Percentiles rank a stretch among this genome's conserved stretches.
These are phyloP conservation scores for Pleuronectes platessa DNA, from an alignment of 2,113 vertebrate genomes.

Conservation along the genomic window DNA sequence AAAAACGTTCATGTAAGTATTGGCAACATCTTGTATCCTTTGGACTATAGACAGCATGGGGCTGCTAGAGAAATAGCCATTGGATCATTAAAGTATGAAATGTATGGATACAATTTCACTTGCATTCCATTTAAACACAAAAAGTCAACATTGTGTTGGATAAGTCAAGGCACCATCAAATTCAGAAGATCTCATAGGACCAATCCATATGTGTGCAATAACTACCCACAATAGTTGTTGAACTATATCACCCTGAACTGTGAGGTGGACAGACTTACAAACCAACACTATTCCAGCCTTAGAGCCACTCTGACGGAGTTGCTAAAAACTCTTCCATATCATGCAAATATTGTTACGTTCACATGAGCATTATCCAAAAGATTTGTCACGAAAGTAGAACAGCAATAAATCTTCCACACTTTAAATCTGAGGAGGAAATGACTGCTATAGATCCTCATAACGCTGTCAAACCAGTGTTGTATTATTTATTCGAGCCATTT, in stretches of 20 bases:
- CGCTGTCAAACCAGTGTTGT: slow-evolving; percentile 23
- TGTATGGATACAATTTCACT: not conserved
- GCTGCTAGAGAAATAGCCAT: too few relatives aligned
- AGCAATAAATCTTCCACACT: slow-evolving; percentile 13
- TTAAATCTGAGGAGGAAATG: slow-evolving; percentile 19
- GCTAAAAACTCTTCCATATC: not conserved
- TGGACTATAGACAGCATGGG: too few relatives aligned
- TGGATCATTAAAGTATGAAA: too few relatives aligned
- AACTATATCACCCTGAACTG: too few relatives aligned
- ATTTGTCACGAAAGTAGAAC: slow-evolving; percentile 10
- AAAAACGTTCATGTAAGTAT: too few relatives aligned
- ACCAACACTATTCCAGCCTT: too few relatives aligned
- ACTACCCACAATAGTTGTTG: too few relatives aligned
- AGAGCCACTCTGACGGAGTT: too few relatives aligned
- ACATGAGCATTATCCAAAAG: slow-evolving; percentile 12
- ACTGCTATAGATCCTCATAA: slow-evolving; percentile 9
- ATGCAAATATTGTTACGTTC: not conserved
- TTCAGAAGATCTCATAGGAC: not conserved
- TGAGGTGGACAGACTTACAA: too few relatives aligned
- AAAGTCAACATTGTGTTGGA: not conserved
- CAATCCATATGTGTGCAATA: not conserved
- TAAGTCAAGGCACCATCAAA: too few relatives aligned
- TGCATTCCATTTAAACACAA: not conserved
- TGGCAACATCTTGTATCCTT: too few relatives aligned
- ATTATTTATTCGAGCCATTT: slow-evolving; percentile 23